Evolutionary conservation across 1,140 invertebrate genomes (phyloP).

Genomic region (Sycophila sp.): DNA sequence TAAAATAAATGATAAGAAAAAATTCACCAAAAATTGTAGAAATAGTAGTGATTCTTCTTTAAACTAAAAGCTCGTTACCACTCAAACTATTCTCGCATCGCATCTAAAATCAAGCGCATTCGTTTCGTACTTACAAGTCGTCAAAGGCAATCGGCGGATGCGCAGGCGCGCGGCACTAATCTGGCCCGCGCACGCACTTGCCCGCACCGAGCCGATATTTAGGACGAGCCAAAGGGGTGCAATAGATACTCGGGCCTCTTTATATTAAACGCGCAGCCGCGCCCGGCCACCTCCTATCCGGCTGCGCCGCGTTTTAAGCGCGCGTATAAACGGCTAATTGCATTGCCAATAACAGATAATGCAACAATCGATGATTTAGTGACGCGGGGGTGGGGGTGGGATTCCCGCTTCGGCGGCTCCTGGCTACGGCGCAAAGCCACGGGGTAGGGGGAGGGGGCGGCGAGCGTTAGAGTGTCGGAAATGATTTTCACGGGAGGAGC

Average conservation of each 20-base stretch:
- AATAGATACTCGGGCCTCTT: conserved; percentile 30
- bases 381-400: not conserved
- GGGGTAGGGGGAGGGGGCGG: not conserved
- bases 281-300: not conserved
- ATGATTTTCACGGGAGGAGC: not conserved
- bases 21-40: no score
- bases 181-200: not conserved
- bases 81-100: no score
- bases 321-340: conserved; percentile 62
- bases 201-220: not conserved
- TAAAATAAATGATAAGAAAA: no score
- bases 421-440: not conserved
- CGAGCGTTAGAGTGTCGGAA: not conserved
- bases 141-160: no score
- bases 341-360: conserved; percentile 68
- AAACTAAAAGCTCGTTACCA: no score
- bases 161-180: conserved; percentile 1
- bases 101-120: no score
- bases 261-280: conserved; percentile 4
- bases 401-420: not conserved
- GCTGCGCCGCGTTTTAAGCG: conserved; percentile 56
- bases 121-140: no score
- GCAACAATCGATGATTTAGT: conserved; percentile 66
- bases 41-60: no score
- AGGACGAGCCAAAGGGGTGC: not conserved